Base-by-base conservation (phyloP, 2,797 vertebrate genomes). In the Syngnathus acus region DNA sequence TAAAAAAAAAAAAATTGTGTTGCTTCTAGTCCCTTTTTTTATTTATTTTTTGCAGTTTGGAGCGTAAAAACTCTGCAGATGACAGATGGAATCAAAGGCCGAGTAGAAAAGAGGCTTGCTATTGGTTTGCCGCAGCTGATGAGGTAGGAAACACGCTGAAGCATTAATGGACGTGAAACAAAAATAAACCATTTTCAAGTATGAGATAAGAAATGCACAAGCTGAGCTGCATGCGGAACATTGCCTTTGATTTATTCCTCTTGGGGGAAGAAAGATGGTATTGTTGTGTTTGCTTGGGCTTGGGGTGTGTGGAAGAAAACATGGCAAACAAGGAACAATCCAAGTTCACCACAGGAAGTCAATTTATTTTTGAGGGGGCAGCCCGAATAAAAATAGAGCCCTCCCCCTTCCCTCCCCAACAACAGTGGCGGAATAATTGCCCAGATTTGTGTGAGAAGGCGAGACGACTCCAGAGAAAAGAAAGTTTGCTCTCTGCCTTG, bases 331-430 rank as follows among this genome's bases (percentile, higher is more conserved):
- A 80, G 72, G 73, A 88, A 79, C 72, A 82, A 86, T 90, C 79
- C 80, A 83, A 82, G 82, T 85, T 89, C 82, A 67, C 87, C 83
- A 87, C 84, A 86, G 77, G 86, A 90, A 91, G 85, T 89, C 89
- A 88, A 87, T 92, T 89, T 89, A 86, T 89, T 84, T 89, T 84
- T 87, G 86, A 87, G 82, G 82, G 88, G 89, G 82, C 87, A 87
- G 84, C 81, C 68, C 53, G 73, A 72, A 82, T 88, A 89, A 89
- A 90, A 90, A 89, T 89, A 90, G 82, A 70, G 70, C 77, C 73
- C 78, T 71, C 73, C 74, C 80, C 72, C 76, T 74, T 78, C 75
- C 78, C 72, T 77, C 73, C 73, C 80, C 72, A 75, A 71, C 80
- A 86, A 88, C 85, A 74, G 80, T 68, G 74, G 68, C 72, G 79